A percentile compares a stretch with the other conserved stretches of the same genome.
phyloP scores from a whole-genome alignment of 2,113 vertebrate genomes.

The Megatriorchis doriae region DNA sequence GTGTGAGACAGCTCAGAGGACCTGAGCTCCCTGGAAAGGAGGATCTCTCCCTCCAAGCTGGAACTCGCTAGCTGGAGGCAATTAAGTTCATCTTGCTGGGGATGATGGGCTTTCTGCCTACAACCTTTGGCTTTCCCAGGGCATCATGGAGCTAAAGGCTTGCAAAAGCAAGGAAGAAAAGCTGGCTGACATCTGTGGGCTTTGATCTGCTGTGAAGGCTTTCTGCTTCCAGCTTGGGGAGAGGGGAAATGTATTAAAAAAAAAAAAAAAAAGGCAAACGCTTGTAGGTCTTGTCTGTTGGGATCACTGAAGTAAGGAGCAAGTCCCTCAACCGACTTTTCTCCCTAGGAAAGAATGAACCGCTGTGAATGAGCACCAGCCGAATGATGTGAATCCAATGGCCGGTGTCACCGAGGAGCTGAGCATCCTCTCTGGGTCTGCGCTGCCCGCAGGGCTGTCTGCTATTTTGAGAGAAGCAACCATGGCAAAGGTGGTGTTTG shows the following conservation, averaged over 20 bases:
- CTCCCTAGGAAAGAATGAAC: background rate
- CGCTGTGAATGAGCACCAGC: background rate
- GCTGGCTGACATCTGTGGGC: background rate
- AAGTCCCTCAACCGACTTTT: fast-evolving
- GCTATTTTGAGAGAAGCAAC: background rate
- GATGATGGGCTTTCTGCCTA: background rate
- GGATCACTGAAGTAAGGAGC: background rate
- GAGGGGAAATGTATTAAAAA: background rate
- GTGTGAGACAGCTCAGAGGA: background rate
- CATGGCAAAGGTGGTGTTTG: fast-evolving
- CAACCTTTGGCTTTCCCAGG: background rate
- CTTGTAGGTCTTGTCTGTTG: background rate
- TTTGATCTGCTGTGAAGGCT: background rate
- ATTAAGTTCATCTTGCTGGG: background rate
- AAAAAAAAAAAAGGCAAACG: fast-evolving
- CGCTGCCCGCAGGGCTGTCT: background rate
- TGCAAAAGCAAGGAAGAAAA: background rate
- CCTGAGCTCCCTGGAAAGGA: background rate
- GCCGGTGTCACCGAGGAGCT: background rate
- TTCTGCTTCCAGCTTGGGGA: background rate
- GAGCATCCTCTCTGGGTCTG: background rate
- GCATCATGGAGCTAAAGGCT: background rate
- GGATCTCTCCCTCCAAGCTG: background rate
- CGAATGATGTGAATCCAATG: background rate
- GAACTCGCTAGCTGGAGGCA: background rate